Percentiles rank a stretch among this genome's conserved stretches.
phyloP scores from a whole-genome alignment of 2,113 vertebrate species.

The Myodes glareolus region DNA sequence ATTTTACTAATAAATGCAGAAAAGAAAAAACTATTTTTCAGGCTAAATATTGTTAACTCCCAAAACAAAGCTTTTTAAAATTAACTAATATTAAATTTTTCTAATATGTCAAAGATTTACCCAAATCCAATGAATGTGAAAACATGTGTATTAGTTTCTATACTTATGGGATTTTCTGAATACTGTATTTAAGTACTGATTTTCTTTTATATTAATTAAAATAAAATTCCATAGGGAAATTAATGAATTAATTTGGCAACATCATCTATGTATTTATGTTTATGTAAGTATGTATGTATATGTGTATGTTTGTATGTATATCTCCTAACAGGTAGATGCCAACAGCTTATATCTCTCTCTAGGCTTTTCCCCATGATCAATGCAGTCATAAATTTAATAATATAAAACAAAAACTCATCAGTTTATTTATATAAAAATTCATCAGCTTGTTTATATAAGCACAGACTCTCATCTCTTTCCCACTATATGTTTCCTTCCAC shows the following conservation, averaged over 20 bases:
- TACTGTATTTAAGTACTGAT: background rate
- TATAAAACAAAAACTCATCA: background rate
- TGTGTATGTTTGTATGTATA: too few relatives aligned
- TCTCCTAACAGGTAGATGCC: background rate
- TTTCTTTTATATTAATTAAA: background rate
- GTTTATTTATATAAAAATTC: background rate
- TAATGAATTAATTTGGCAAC: background rate
- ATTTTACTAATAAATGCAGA: background rate
- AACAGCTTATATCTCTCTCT: background rate
- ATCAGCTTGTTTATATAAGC: background rate
- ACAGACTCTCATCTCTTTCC: background rate
- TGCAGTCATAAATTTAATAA: background rate
- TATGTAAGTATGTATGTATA: too few relatives aligned
- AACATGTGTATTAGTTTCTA: background rate
- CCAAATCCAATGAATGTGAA: background rate
- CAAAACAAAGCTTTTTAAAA: background rate
- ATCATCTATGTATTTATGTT: background rate
- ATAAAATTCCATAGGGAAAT: background rate
- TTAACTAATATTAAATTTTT: background rate
- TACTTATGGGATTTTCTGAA: background rate
- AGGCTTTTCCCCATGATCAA: background rate
- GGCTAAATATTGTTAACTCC: background rate
- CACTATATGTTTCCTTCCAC: background rate
- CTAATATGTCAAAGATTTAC: background rate
- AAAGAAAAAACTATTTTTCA: background rate